Evolutionary conservation across 2,888 invertebrate genomes (phyloP), one percentile per base, ranked within the genome.

Genomic region (Anarsia innoxiella): DNA sequence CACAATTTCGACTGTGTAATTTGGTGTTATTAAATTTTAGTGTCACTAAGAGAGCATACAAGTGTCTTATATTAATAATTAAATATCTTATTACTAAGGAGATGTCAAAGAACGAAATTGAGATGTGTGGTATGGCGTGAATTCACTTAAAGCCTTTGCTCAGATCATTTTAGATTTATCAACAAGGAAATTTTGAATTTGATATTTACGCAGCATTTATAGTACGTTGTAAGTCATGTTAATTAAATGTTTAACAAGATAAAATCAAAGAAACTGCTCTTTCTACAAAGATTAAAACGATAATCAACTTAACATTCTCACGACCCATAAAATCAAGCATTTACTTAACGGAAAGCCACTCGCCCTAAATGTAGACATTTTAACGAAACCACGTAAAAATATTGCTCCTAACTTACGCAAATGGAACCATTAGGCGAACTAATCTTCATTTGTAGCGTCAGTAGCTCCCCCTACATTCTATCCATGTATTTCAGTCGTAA

Each of bases 341-440:
- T 35, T 11, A 19, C 35, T 16, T 27, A n/a, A n/a, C n/a, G 6
- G 19, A 19, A 19, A 19, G 19, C 19, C 19, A 19, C 6, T 25
- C n/a, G 15, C 26, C 27, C 9, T 16, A 5, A 23, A 25, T n/a
- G 26, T 34, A 12, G 8, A 33, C 23, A 31, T 49, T 50, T 53
- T 50, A 47, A 51, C 52, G 48, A 48, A 39, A 49, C 38, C 40
- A 43, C 44, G 53, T 59, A 54, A 63, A 66, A 56, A 56, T 49
- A 56, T 51, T 45, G 39, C 43, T 42, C 48, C 53, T 59, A 63
- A 67, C 55, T 59, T 41, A 47, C 53, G 43, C 53, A 67, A 79
- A 76, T 69, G 73, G 68, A 39, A 37, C 69, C 78, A 80, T 80
- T 78, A 79, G 69, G 52, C 31, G 51, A 52, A 67, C 74, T 78